These are phyloP conservation scores for Coronaproctus castanopsis DNA, from an alignment of 2,888 invertebrate species.

Conservation along the genomic window DNA sequence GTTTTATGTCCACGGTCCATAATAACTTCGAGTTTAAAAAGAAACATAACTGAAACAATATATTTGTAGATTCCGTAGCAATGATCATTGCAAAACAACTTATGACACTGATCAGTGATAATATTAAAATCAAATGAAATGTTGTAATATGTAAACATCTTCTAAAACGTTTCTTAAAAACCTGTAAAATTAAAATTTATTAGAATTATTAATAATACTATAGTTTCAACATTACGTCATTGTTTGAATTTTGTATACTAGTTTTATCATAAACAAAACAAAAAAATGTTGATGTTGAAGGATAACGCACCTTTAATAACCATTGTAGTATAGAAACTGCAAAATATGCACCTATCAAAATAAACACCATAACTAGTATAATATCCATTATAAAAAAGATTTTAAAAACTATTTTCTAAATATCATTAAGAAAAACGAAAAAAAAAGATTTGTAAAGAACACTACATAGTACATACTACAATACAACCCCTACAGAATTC, in stretches of 20 bases:
- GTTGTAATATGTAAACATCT: neutral
- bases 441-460: no score
- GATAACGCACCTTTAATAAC: neutral
- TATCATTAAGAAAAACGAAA: no score
- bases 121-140: neutral
- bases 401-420: no score
- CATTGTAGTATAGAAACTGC: neutral
- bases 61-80: neutral
- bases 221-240: no score
- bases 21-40: neutral
- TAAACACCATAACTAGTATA: neutral
- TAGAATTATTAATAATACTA: no score
- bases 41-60: neutral
- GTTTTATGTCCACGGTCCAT: neutral
- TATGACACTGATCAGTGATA: neutral
- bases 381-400: no score
- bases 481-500: no score
- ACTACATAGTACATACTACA: no score
- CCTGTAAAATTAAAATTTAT: neutral
- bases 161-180: neutral
- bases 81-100: neutral
- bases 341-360: neutral
- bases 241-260: no score
- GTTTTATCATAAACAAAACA: no score
- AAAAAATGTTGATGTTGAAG: no score